Conservation (phyloP, 1,140 invertebrate species). For the Caenorhabditis inopinata region DNA sequence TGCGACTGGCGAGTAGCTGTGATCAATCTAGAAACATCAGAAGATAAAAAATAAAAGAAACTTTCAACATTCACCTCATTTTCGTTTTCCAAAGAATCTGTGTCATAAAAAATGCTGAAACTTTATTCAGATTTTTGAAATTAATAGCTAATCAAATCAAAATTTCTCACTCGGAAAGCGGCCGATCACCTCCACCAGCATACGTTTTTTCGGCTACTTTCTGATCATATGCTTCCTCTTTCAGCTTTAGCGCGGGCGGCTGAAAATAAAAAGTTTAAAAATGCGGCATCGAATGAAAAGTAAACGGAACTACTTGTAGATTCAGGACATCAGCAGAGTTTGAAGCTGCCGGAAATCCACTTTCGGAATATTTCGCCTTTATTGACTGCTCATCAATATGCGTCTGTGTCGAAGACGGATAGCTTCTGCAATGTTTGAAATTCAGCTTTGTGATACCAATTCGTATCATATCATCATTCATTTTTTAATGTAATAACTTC, state of each 20-base stretch:
- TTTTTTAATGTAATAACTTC: too few relatives aligned
- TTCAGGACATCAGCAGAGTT: neutral
- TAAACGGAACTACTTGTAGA: slow-evolving; percentile 7
- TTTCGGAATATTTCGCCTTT: neutral
- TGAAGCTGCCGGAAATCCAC: neutral
- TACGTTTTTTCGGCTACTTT: neutral
- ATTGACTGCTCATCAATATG: neutral
- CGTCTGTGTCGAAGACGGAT: neutral
- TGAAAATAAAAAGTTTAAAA: neutral
- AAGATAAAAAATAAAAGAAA: too few relatives aligned
- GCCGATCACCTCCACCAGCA: neutral
- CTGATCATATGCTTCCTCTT: neutral
- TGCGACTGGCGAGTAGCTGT: neutral
- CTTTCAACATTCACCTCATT: neutral
- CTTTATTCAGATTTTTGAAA: neutral
- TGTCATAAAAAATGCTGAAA: slow-evolving; percentile 14
- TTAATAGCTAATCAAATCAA: neutral
- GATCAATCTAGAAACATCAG: neutral
- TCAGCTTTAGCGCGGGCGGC: neutral
- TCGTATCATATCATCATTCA: too few relatives aligned
- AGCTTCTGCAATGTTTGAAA: neutral
- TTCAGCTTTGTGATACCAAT: too few relatives aligned
- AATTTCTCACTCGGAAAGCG: neutral
- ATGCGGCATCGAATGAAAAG: too few relatives aligned
- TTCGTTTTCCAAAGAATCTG: neutral